These are phyloP conservation scores for Amphiprion ocellaris DNA, from an alignment of 2,113 vertebrate genomes.

Conservation along the genomic window DNA sequence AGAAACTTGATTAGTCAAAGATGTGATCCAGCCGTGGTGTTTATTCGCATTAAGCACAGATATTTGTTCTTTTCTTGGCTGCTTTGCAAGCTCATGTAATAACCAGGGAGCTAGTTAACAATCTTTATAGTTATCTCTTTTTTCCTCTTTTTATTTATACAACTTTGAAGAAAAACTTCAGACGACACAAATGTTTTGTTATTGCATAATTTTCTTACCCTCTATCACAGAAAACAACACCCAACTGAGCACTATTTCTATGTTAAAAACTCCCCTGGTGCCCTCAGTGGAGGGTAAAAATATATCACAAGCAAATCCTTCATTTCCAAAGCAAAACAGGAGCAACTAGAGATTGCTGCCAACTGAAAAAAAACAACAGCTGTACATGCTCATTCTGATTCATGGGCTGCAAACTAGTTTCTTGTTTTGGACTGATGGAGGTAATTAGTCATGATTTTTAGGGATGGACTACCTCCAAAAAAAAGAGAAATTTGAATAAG, in stretches of 20 bases:
- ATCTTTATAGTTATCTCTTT: slow-evolving; percentile 12
- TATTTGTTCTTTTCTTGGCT: slow-evolving; percentile 50
- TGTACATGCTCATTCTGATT: slow-evolving; percentile 60
- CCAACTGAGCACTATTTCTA: slow-evolving; percentile 37
- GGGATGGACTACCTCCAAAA: slow-evolving; percentile 21
- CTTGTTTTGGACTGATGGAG: slow-evolving; percentile 54
- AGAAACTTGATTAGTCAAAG: slow-evolving; percentile 53
- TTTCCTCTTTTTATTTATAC: background rate
- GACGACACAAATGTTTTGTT: slow-evolving; percentile 56
- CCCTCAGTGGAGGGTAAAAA: slow-evolving; percentile 51
- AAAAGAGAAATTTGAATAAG: slow-evolving; percentile 22
- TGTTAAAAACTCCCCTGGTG: slow-evolving; percentile 48
- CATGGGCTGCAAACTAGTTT: slow-evolving; percentile 47
- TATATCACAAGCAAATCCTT: slow-evolving; percentile 56
- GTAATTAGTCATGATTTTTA: slow-evolving; percentile 53
- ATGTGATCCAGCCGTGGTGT: slow-evolving; percentile 44
- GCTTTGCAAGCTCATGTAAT: slow-evolving; percentile 27
- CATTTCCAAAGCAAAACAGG: slow-evolving; percentile 60
- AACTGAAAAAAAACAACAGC: slow-evolving; percentile 48
- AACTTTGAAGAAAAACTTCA: slow-evolving; percentile 54
- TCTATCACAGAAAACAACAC: slow-evolving; percentile 53
- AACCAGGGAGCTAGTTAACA: slow-evolving; percentile 37
- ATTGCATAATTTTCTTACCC: slow-evolving; percentile 50
- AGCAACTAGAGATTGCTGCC: slow-evolving; percentile 51
- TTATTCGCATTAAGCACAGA: slow-evolving; percentile 43